Base-by-base conservation (phyloP, 2,888 invertebrate species). In the Hirtodrosophila histrioides region DNA sequence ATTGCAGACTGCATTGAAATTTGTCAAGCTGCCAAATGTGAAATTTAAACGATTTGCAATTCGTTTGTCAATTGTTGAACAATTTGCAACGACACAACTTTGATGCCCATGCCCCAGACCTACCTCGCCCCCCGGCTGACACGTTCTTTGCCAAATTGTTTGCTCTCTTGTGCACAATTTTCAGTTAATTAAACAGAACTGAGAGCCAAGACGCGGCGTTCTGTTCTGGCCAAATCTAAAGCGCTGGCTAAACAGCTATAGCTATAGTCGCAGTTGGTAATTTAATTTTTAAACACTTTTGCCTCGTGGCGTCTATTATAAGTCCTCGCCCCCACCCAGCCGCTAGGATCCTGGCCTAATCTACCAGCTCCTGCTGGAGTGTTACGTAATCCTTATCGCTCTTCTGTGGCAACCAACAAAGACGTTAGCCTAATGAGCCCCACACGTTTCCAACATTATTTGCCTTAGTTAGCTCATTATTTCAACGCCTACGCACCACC, bases 361-460 rank as follows among this genome's bases (percentile, higher is more conserved):
- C 58, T 43, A 49, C 35, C 48, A 44, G 46, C 17, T 31, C 12
- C 6, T 27, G 27, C 37, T 10, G 8, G 11, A 12, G 27, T 45
- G 63, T 74, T 64, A 69, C 78, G 84, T 72, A 86, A 86, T 75
- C 73, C 73, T 49, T 66, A 77, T 73, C 78, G 63, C 65, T 53
- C 40, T 69, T 66, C 49, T 36, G 66, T 45, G 66, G 55, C 49
- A 62, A 39, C 53, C 60, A 50, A 48, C 46, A 27, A 48, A 55
- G 64, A 58, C 58, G 27, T 55, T 46, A 24, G 51, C 50, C 46
- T 86, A 81, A 84, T 78, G 78, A 81, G 75, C 55, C 86, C 55
- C 72, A 75, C 73, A 77, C 77, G 72, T 64, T 62, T 39, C 60
- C 41, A 41, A 55, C 78, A 77, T 69, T 69, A 75, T 72, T 78